phyloP scores from a whole-genome alignment of 2,113 vertebrate species.

The Danionella cerebrum region DNA sequence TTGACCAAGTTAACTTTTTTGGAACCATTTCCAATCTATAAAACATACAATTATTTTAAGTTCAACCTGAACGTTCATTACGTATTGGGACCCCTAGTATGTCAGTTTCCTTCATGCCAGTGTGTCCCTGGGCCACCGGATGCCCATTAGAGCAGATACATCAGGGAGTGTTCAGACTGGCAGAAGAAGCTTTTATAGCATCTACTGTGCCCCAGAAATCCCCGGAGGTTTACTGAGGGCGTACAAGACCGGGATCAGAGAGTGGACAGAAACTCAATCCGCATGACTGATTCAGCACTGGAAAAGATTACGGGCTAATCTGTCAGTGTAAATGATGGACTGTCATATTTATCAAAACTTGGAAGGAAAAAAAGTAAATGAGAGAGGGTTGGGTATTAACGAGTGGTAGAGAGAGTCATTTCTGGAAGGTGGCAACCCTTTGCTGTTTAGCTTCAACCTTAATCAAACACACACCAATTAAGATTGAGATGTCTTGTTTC shows the following conservation, averaged over 20 bases:
- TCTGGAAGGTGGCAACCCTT: too few relatives aligned
- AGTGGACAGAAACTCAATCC: not conserved
- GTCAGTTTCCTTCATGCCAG: not conserved
- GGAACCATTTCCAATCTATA: too few relatives aligned
- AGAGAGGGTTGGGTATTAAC: too few relatives aligned
- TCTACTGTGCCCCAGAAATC: not conserved
- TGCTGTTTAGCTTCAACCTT: too few relatives aligned
- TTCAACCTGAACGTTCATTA: too few relatives aligned
- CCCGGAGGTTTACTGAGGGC: not conserved
- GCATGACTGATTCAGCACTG: constrained; percentile 17
- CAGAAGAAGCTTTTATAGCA: constrained; percentile 6
- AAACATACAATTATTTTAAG: too few relatives aligned
- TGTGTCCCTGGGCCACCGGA: not conserved
- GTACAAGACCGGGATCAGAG: not conserved
- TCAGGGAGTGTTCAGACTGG: constrained; percentile 1
- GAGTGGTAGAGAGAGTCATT: too few relatives aligned
- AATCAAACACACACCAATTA: too few relatives aligned
- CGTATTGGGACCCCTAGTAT: not conserved
- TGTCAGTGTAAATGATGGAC: constrained; percentile 4
- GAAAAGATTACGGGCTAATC: constrained; percentile 8
- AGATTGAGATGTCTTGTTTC: too few relatives aligned
- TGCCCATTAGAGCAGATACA: constrained; percentile 10
- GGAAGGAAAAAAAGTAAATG: not conserved
- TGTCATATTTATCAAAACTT: not conserved
- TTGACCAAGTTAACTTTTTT: too few relatives aligned